These are phyloP conservation scores for Porites australiensis DNA, from an alignment of 64 coral and sea anemone genomes.

Conservation along the genomic window DNA sequence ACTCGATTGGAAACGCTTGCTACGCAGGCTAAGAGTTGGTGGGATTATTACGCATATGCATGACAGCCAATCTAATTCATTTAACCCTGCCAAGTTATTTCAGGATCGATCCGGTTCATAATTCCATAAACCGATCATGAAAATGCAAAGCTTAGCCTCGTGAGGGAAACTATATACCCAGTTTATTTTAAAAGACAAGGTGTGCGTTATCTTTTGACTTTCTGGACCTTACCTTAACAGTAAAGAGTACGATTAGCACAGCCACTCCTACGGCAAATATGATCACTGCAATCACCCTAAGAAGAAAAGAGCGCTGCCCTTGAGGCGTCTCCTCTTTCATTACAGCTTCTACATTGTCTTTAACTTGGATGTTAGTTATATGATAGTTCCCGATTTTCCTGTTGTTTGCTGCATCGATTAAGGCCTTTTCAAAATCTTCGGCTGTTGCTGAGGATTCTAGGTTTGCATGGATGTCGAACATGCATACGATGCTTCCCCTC, in stretches of 20 bases:
- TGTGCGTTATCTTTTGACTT: not conserved
- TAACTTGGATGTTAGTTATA: not conserved
- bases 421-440: not conserved
- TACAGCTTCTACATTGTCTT: not conserved
- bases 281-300: not conserved
- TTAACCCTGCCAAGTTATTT: too few species aligned
- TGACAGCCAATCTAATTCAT: too few species aligned
- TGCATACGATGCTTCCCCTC: slow-evolving; percentile 11
- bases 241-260: slow-evolving; percentile 1
- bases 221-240: not conserved
- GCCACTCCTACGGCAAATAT: not conserved
- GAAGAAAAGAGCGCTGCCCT: not conserved
- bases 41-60: too few species aligned
- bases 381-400: not conserved
- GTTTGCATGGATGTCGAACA: not conserved
- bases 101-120: too few species aligned
- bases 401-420: not conserved
- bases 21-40: too few species aligned
- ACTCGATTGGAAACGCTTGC: too few species aligned
- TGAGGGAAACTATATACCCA: not conserved
- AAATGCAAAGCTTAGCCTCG: too few species aligned
- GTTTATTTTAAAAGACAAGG: too few species aligned
- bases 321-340: not conserved
- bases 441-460: not conserved
- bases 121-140: too few species aligned